Percentiles rank a stretch among this genome's conserved stretches.
Conservation (phyloP, 2,797 vertebrate genomes). For the Galago senegalensis region DNA sequence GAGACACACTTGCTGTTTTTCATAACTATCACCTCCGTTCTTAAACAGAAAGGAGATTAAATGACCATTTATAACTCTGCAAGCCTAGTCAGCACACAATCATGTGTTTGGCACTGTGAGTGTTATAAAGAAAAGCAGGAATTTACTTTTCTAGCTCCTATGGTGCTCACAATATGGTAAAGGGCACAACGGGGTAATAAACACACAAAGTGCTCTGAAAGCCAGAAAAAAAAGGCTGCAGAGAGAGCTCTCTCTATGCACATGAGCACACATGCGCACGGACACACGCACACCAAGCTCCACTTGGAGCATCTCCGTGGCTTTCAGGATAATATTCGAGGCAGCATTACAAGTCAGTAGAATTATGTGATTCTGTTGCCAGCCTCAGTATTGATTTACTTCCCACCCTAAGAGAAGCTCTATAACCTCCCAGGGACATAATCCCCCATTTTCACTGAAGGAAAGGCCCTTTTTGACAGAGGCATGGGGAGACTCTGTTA, state of each 20-base stretch:
- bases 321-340: constrained; percentile 60
- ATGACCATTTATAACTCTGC: not conserved
- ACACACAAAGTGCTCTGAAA: not conserved
- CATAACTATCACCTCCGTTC: not conserved
- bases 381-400: constrained; percentile 75
- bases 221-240: not conserved
- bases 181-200: not conserved
- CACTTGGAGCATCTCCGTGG: not conserved
- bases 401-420: constrained; percentile 57
- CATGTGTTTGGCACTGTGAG: not conserved
- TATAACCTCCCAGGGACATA: constrained; percentile 75
- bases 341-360: constrained; percentile 42
- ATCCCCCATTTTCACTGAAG: constrained; percentile 73
- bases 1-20: not conserved
- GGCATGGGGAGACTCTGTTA: constrained; percentile 66
- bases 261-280: not conserved
- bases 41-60: not conserved
- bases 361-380: constrained; percentile 74
- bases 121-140: not conserved
- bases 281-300: not conserved
- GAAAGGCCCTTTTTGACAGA: constrained; percentile 65
- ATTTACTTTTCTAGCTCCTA: not conserved
- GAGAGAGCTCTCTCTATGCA: not conserved
- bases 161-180: not conserved
- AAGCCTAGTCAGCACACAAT: accelerated